A percentile compares a stretch with the other conserved stretches of the same genome.
Conservation (phyloP, 2,888 invertebrate genomes). For the Eupithecia tripunctaria region DNA sequence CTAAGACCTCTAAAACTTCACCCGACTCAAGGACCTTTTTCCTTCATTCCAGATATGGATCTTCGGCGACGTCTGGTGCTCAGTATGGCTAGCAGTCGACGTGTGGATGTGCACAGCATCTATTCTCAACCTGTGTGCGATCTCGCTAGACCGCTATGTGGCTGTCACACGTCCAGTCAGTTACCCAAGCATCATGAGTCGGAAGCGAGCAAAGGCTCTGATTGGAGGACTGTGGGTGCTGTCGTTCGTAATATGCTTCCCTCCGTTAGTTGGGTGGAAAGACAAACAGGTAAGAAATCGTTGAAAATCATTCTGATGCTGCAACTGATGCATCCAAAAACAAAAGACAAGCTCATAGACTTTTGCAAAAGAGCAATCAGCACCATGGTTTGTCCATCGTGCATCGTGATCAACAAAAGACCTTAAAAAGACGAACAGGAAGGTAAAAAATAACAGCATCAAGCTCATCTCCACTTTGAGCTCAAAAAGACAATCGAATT, state of each 20-base stretch:
- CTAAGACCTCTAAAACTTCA: not conserved
- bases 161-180: constrained; percentile 98
- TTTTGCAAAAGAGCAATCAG: too few relatives aligned
- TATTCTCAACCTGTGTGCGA: constrained; percentile 97
- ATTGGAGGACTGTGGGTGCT: constrained; percentile 97
- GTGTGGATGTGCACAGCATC: constrained; percentile 99
- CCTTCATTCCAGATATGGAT: constrained; percentile 92
- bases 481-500: too few relatives aligned
- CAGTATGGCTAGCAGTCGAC: constrained; percentile 98
- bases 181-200: constrained; percentile 96
- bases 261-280: constrained; percentile 97
- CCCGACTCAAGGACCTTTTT: not conserved
- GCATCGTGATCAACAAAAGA: too few relatives aligned
- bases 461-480: too few relatives aligned
- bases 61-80: constrained; percentile 98
- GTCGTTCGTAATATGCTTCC: constrained; percentile 98
- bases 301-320: not conserved
- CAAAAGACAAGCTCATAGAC: too few relatives aligned
- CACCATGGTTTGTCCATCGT: too few relatives aligned
- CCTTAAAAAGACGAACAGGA: too few relatives aligned
- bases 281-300: constrained; percentile 77
- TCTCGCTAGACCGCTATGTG: constrained; percentile 97
- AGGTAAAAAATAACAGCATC: too few relatives aligned
- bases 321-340: too few relatives aligned
- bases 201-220: constrained; percentile 92